phyloP scores from a whole-genome alignment of 2,888 invertebrate species.

The Tholera decimalis region DNA sequence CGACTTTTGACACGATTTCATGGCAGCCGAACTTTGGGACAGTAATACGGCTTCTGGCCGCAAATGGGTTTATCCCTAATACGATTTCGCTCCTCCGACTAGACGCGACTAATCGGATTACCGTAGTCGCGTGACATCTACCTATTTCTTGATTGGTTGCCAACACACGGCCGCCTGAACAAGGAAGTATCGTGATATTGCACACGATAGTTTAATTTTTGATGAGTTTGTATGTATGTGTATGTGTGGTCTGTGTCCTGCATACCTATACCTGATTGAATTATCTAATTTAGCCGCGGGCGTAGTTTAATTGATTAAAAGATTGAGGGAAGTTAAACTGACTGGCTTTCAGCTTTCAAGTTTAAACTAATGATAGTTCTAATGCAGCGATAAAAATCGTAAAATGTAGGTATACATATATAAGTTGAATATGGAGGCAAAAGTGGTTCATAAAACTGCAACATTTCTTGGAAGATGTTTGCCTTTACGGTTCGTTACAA shows the following conservation, averaged over 20 bases:
- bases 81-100: constrained; percentile 59
- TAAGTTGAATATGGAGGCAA: constrained; percentile 8
- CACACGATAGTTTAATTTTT: background rate
- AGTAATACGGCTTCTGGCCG: constrained; percentile 66
- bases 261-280: constrained; percentile 31
- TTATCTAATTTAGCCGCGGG: constrained; percentile 23
- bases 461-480: constrained; percentile 53
- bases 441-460: constrained; percentile 28
- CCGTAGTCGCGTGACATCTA: constrained; percentile 61
- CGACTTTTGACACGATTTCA: constrained; percentile 59
- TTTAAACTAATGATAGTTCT: background rate
- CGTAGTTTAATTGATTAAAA: constrained; percentile 31
- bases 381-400: background rate
- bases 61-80: constrained; percentile 70
- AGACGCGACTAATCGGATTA: constrained; percentile 63
- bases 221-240: background rate
- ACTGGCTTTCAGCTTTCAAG: background rate
- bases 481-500: constrained; percentile 59
- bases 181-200: constrained; percentile 9
- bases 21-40: constrained; percentile 59
- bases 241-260: background rate
- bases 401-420: constrained; percentile 11
- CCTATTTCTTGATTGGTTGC: constrained; percentile 64
- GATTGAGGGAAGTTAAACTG: constrained; percentile 20
- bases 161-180: constrained; percentile 11